Base-by-base conservation (phyloP, 1,140 invertebrate genomes). In the Drosophila parvula region DNA sequence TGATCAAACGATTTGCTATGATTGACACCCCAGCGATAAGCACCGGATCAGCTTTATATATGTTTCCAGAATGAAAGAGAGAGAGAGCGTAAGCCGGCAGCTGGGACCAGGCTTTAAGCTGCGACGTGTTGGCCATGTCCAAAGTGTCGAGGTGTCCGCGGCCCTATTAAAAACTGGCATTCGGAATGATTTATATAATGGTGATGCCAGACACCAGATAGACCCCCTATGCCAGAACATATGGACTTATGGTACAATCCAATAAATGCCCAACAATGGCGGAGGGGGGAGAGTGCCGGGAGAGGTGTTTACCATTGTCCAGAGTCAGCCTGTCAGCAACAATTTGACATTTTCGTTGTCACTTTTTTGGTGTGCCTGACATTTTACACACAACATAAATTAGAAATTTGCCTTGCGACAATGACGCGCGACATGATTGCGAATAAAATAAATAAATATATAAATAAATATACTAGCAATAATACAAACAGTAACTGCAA, bases 311-410 rank as follows among this genome's bases (percentile, higher is more conserved):
- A 51, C 78, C 69, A 85, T 75, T 86, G 82, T 85, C 74, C 67
- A 65, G 82, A 59, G 51, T 40, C 30, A 45, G 56, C 67, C 74
- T 86, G 82, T 86, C 82, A 82, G 65, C 82, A 59, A 48, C 83
- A 78, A 84, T 84, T 88, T 89, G 84, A 88, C 84, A 88, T 89
- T 84, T 88, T 62, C 59, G 61, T 69, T 88, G 83, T 88, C 83
- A 80, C 64, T 80, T 89, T 44, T 83, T 88, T 68, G 73, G 77
- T 74, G 50, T 62, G 84, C 70, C 74, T 60, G 84, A 88, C 84
- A 89, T 74, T 89, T 78, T 69, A 88, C 84, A 88, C 84, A 89
- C 64, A 89, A 83, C 80, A 89, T 89, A 88, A 88, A 89, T 88
- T 81, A 75, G 63, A 89, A 80, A 79, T 79, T 79, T 74, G 61